A percentile compares a stretch with the other conserved stretches of the same genome.
Evolutionary conservation across 1,140 invertebrate species (phyloP).

Genomic region (Agrilus planipennis): DNA sequence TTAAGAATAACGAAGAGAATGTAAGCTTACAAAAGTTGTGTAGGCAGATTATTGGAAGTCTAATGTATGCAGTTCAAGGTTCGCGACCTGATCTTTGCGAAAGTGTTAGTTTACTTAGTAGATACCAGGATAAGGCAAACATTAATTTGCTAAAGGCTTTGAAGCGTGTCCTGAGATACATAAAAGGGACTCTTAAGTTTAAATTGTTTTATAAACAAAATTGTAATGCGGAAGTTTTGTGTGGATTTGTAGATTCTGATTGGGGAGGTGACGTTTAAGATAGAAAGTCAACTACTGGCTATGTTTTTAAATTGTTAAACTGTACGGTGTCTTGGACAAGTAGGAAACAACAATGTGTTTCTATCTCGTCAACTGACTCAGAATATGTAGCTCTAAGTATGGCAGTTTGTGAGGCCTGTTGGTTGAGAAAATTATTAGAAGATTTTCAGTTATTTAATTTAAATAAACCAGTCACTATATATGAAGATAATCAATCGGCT

Average conservation of each 20-base stretch:
- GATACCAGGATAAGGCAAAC: conserved; percentile 22
- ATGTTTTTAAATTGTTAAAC: conserved; percentile 22
- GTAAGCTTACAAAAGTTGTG: conserved; percentile 14
- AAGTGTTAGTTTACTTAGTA: conserved; percentile 24
- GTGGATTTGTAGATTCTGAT: conserved; percentile 26
- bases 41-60: conserved; percentile 27
- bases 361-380: conserved; percentile 40
- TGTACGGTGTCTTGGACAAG: conserved; percentile 16
- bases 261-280: conserved; percentile 24
- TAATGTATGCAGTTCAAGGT: conserved; percentile 30
- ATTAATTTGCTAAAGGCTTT: conserved; percentile 24
- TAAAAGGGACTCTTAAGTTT: conserved; percentile 28
- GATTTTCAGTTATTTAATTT: conserved; percentile 19
- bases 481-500: conserved; percentile 25
- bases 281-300: conserved; percentile 22
- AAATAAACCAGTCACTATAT: conserved; percentile 9
- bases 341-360: conserved; percentile 13
- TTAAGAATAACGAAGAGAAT: not conserved
- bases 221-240: conserved; percentile 4
- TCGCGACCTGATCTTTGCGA: conserved; percentile 34
- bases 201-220: conserved; percentile 14
- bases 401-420: conserved; percentile 16
- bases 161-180: conserved; percentile 32
- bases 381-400: conserved; percentile 17
- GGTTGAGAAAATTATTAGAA: conserved; percentile 20